These are phyloP conservation scores for Tethya wilhelma DNA, from an alignment of 37 sponge, comb jelly and placozoan species.

Conservation along the genomic window DNA sequence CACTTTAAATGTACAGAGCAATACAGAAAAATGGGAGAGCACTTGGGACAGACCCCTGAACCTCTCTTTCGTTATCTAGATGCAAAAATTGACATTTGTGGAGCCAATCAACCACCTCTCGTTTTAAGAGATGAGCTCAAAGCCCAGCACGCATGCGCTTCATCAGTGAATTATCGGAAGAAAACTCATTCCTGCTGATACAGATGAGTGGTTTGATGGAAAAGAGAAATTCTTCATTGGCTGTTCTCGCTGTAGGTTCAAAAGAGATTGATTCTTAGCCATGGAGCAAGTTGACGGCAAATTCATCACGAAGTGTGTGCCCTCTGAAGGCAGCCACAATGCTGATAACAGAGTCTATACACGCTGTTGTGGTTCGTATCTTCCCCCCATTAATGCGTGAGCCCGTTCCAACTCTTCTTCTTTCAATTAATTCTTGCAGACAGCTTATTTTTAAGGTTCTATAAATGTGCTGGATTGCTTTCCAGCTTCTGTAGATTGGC, in stretches of 20 bases:
- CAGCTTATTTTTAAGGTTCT: too few species aligned
- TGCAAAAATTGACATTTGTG: too few species aligned
- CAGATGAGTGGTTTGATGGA: conserved; percentile 25
- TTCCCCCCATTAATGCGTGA: too few species aligned
- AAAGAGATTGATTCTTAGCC: background rate
- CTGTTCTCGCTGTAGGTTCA: conserved; percentile 21
- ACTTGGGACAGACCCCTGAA: too few species aligned
- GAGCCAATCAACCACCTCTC: too few species aligned
- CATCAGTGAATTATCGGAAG: conserved; percentile 38
- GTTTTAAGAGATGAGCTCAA: too few species aligned
- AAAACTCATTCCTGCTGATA: background rate
- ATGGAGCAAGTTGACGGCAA: background rate
- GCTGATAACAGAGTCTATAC: conserved; percentile 4
- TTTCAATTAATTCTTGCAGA: too few species aligned
- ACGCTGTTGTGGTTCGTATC: conserved; percentile 41
- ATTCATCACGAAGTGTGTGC: conserved; percentile 19
- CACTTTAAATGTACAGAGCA: too few species aligned
- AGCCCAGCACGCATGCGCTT: conserved; percentile 8
- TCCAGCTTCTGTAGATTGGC: too few species aligned
- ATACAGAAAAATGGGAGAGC: too few species aligned
- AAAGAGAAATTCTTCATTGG: conserved; percentile 51
- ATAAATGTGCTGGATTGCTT: too few species aligned
- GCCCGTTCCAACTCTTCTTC: too few species aligned
- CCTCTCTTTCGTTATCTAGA: conserved; percentile 42
- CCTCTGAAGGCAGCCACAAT: conserved; percentile 1